Evolutionary conservation across 1,140 invertebrate species (phyloP).

Genomic region (Drosophila lacertosa): DNA sequence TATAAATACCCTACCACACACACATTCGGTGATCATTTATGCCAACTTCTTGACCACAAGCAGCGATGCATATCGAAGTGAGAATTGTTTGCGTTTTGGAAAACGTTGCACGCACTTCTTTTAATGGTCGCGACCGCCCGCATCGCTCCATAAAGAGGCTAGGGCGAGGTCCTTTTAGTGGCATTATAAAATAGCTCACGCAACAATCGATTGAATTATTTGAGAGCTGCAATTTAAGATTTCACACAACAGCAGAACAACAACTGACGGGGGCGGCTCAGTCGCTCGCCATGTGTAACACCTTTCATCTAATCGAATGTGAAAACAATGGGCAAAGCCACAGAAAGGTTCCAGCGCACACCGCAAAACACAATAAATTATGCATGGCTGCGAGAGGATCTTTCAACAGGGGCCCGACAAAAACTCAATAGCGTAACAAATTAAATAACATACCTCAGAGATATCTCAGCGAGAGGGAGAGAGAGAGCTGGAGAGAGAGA

Average conservation of each 20-base stretch:
- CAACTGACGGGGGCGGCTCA: conserved; percentile 10
- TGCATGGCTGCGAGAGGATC: conserved; percentile 58
- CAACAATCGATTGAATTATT: conserved; percentile 69
- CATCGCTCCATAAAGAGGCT: conserved; percentile 62
- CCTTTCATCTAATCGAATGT: conserved; percentile 60
- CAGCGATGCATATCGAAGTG: conserved; percentile 67
- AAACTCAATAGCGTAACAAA: conserved; percentile 66
- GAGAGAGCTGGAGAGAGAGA: conserved; percentile 27
- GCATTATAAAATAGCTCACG: conserved; percentile 65
- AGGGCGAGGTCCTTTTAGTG: conserved; percentile 22
- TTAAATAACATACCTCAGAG: conserved; percentile 68
- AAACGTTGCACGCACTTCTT: conserved; percentile 63
- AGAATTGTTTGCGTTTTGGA: conserved; percentile 28
- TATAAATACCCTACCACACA: not conserved
- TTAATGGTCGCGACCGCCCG: conserved; percentile 70
- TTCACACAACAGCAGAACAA: conserved; percentile 66
- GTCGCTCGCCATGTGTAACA: conserved; percentile 45
- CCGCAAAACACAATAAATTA: conserved; percentile 75
- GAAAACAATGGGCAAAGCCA: conserved; percentile 59
- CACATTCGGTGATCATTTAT: conserved; percentile 7
- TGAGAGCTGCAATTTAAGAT: conserved; percentile 70
- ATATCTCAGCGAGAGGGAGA: conserved; percentile 42
- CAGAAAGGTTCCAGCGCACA: conserved; percentile 34
- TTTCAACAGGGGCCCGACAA: conserved; percentile 52
- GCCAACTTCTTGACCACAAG: conserved; percentile 8